Base-by-base conservation (phyloP, 1,140 invertebrate species). In the Triops longicaudatus region DNA sequence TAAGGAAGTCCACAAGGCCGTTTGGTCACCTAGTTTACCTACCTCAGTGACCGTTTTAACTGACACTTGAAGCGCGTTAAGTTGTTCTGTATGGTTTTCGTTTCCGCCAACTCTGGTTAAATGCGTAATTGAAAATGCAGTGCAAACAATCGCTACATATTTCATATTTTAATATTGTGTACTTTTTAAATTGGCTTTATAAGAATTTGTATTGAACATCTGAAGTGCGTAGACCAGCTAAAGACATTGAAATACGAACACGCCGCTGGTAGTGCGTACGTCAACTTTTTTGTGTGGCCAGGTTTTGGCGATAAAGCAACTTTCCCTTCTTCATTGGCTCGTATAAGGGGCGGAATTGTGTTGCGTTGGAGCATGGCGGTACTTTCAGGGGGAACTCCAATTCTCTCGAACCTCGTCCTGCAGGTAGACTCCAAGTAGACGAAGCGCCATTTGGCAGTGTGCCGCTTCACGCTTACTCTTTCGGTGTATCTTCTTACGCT, bases 401-500 rank as follows among this genome's bases (percentile, higher is more conserved):
- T 37, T 4, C 31, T 37, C 31, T 37, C 31, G 31, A 37, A 37
- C 31, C 22, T 63, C 17, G 2, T 14, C 50, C 10, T 63, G 50
- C 50, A 63, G 50, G 50, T 63, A 63, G 50, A 63, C 50, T 63
- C 14, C 50, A 63, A 14, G 50, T 63, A 63, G 50, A 63, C 50
- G 50, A 63, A 63, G 50, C n/a, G 50, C 50, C 50, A 63, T 63
- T 63, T 63, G 50, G 50, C 50, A 63, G 50, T 63, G 2, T 22
- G 50, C 50, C 50, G 50, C 50, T 63, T 63, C 50, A 63, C 50
- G 50, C 50, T 63, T 63, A 63, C n/a, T 63, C 50, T 63, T 63
- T 63, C 50, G 50, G 50, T 63, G 22, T 63, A 17, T 63, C 10
- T 22, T n/a, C n/a, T 22, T 37, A 37, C 31, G 50, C n/a, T 10